These are phyloP conservation scores for Hydriomena furcata DNA, from an alignment of 2,888 invertebrate genomes.

Conservation along the genomic window DNA sequence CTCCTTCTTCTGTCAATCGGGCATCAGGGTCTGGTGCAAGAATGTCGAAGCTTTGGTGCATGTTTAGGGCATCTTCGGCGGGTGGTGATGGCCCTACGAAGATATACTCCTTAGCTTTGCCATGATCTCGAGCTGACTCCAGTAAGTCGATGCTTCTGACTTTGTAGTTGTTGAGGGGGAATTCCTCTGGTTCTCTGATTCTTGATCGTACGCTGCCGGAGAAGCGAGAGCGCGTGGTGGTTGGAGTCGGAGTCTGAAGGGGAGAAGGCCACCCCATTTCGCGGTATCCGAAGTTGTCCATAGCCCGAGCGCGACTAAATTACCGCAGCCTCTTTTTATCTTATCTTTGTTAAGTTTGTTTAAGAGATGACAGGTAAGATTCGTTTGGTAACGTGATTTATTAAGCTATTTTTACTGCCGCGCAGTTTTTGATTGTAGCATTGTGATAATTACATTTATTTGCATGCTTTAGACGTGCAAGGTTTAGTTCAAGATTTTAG, in stretches of 20 bases:
- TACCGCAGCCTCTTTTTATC: conserved; percentile 50
- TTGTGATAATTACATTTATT: conserved; percentile 5
- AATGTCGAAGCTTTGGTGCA: conserved; percentile 90
- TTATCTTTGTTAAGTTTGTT: conserved; percentile 75
- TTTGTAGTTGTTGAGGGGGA: conserved; percentile 78
- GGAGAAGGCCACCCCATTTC: conserved; percentile 81
- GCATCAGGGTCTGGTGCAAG: conserved; percentile 87
- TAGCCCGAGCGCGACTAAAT: conserved; percentile 63
- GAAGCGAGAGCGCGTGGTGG: conserved; percentile 58
- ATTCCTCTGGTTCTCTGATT: conserved; percentile 75
- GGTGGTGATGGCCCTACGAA: conserved; percentile 92
- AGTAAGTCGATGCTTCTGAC: conserved; percentile 77
- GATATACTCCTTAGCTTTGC: conserved; percentile 87
- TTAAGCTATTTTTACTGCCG: conserved; percentile 65
- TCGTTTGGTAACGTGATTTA: conserved; percentile 69
- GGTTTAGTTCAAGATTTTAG: no score
- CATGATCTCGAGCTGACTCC: conserved; percentile 83
- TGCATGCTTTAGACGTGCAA: background rate
- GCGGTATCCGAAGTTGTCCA: conserved; percentile 87
- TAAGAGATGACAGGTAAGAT: conserved; percentile 56
- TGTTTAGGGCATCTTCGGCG: conserved; percentile 90
- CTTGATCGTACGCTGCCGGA: conserved; percentile 74
- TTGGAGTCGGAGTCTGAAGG: conserved; percentile 59
- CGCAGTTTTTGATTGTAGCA: conserved; percentile 46
- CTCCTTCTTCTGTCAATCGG: conserved; percentile 87